Conservation (phyloP, 2,888 invertebrate genomes). For the Galerucella nymphaeae region DNA sequence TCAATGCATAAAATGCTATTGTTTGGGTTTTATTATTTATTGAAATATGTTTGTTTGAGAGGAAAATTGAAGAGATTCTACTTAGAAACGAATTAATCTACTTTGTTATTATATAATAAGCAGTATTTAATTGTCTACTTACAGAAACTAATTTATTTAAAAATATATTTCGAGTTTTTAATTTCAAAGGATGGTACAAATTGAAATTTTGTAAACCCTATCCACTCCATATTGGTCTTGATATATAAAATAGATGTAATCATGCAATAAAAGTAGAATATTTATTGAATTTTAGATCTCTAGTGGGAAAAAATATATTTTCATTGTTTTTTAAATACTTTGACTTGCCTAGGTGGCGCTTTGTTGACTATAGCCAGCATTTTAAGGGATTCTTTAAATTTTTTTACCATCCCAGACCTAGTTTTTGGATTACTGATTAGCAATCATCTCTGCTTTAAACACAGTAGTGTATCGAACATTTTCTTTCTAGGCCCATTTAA, state of each 20-base stretch:
- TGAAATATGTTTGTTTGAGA: neutral
- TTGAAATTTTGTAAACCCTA: neutral
- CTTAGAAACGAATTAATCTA: neutral
- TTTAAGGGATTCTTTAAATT: too few relatives aligned
- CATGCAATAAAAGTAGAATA: conserved; percentile 1
- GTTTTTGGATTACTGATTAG: too few relatives aligned
- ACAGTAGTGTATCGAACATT: too few relatives aligned
- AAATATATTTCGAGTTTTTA: neutral
- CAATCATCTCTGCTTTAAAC: too few relatives aligned
- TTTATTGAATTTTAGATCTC: neutral
- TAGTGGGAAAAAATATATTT: neutral
- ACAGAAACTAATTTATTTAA: neutral
- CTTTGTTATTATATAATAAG: neutral
- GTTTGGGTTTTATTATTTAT: conserved; percentile 2
- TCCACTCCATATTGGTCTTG: neutral
- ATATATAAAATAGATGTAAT: neutral
- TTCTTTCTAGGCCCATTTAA: too few relatives aligned
- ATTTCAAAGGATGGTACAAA: neutral
- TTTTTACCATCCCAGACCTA: too few relatives aligned
- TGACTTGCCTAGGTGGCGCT: neutral
- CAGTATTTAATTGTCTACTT: conserved; percentile 4
- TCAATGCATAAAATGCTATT: conserved; percentile 34
- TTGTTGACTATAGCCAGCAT: neutral
- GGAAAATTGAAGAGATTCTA: neutral
- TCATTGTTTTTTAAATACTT: too few relatives aligned